Percentiles rank a stretch among this genome's conserved stretches.
These are phyloP conservation scores for Apeira syringaria DNA, from an alignment of 2,888 invertebrate genomes.

Conservation along the genomic window DNA sequence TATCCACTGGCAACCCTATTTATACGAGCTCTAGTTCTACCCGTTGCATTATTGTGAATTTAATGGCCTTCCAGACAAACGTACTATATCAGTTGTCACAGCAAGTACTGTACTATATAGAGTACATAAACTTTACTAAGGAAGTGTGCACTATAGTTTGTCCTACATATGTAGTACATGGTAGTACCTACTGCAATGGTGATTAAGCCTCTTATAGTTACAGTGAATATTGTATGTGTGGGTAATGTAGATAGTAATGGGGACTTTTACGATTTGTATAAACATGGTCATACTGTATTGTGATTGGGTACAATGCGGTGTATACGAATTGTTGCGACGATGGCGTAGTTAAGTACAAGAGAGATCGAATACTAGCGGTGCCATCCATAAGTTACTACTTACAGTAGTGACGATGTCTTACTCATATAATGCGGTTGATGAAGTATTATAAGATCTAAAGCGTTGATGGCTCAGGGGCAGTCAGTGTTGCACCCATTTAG, in stretches of 20 bases:
- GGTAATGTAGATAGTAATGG: constrained; percentile 4
- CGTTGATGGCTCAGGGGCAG: too few species aligned
- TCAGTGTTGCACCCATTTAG: too few species aligned
- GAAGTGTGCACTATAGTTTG: neutral
- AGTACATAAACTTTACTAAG: constrained; percentile 3
- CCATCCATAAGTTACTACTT: too few species aligned
- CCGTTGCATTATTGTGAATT: constrained; percentile 50
- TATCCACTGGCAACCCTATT: constrained; percentile 37
- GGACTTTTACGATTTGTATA: constrained; percentile 1
- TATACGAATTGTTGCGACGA: neutral
- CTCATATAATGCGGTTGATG: too few species aligned
- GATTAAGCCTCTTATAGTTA: constrained; percentile 10
- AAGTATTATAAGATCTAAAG: too few species aligned
- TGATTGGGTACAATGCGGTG: neutral
- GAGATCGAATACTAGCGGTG: too few species aligned
- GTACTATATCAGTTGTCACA: constrained; percentile 38
- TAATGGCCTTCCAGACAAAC: constrained; percentile 48
- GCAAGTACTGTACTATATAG: constrained; percentile 8
- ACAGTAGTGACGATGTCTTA: too few species aligned
- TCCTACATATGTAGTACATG: neutral
- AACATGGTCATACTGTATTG: constrained; percentile 3
- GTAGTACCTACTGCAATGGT: constrained; percentile 1
- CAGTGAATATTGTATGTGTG: constrained; percentile 2
- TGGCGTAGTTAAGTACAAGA: neutral
- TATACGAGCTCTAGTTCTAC: constrained; percentile 30